Conservation (phyloP, 2,113 vertebrate species). For the Corythornis vintsioides region DNA sequence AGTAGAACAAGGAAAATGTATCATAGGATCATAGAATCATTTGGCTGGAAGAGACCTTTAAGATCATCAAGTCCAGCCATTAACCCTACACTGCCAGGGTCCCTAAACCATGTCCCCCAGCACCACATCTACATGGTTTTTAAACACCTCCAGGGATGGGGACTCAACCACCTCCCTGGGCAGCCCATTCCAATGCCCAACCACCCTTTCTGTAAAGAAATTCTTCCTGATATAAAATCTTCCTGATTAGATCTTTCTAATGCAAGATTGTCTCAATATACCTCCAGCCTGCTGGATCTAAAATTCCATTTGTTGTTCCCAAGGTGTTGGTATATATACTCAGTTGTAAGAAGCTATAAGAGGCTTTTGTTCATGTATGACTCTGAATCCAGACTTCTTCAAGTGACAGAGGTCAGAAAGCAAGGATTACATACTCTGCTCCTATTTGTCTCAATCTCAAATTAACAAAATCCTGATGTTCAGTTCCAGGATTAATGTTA, state of each 20-base stretch:
- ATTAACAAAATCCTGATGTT: not conserved
- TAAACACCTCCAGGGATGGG: too few species aligned
- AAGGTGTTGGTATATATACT: not conserved
- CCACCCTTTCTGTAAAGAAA: too few species aligned
- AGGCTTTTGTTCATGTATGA: not conserved
- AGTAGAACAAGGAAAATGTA: not conserved
- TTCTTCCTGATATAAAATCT: too few species aligned
- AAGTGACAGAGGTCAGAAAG: not conserved
- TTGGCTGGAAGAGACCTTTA: too few species aligned
- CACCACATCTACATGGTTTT: too few species aligned
- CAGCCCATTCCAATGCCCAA: too few species aligned
- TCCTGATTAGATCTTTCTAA: not conserved
- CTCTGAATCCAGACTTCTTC: not conserved
- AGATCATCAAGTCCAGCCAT: too few species aligned
- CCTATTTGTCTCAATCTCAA: not conserved
- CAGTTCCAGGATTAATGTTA: not conserved
- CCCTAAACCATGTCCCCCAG: too few species aligned
- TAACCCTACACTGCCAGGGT: too few species aligned
- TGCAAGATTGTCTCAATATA: not conserved
- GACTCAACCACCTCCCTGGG: too few species aligned
- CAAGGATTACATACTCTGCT: not conserved
- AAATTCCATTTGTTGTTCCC: not conserved
- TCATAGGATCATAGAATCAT: too few species aligned
- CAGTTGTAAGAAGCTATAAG: not conserved
- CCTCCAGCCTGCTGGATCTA: not conserved